Conservation (phyloP, 2,888 invertebrate species). For the Sphaeridia pumilis region DNA sequence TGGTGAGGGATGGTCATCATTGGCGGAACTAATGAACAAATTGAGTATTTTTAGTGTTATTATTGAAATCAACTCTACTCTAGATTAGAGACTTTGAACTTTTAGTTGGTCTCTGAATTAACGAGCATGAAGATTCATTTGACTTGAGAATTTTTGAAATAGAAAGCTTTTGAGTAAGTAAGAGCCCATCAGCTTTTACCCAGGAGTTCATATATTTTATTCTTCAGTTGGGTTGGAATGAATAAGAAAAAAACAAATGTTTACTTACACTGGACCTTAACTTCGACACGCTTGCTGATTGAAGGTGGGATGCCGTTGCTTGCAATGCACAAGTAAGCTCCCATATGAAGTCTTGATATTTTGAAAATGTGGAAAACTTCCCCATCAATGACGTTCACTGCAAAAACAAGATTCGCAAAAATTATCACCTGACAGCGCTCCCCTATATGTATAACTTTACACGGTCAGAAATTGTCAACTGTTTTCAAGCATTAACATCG, state of each 20-base stretch:
- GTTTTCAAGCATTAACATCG: too few species aligned
- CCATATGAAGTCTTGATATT: constrained; percentile 85
- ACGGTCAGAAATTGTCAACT: too few species aligned
- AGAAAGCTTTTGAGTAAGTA: too few species aligned
- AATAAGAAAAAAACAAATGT: neutral
- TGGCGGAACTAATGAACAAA: constrained; percentile 79
- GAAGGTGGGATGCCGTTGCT: constrained; percentile 41
- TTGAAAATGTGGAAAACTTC: constrained; percentile 73
- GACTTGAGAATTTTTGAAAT: too few species aligned
- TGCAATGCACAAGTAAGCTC: constrained; percentile 74
- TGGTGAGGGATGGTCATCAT: constrained; percentile 90
- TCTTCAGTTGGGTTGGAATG: neutral
- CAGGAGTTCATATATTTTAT: neutral
- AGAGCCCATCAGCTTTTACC: neutral
- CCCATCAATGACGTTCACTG: constrained; percentile 79
- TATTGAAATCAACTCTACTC: neutral
- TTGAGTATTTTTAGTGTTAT: neutral
- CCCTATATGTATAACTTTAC: too few species aligned
- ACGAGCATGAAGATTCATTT: too few species aligned
- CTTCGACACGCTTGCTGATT: constrained; percentile 55
- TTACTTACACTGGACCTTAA: constrained; percentile 42
- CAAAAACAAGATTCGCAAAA: constrained; percentile 38
- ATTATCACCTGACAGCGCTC: too few species aligned
- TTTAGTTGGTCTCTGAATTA: too few species aligned
- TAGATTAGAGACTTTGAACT: neutral